These are phyloP conservation scores for Psettodes erumei DNA, from an alignment of 2,113 vertebrate genomes.

Conservation along the genomic window DNA sequence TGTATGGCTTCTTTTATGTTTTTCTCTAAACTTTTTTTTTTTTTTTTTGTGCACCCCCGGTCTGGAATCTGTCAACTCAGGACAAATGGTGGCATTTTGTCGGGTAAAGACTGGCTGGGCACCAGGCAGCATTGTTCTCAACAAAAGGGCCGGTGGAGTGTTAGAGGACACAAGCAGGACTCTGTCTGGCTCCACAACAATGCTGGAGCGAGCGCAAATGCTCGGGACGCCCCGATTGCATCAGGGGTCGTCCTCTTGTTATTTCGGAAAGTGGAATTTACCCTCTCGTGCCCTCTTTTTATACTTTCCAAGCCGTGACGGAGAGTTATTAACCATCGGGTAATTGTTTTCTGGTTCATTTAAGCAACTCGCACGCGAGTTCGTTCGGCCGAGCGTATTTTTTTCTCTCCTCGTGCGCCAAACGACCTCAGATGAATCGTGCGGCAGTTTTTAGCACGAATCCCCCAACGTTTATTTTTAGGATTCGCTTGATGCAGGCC, in stretches of 20 bases:
- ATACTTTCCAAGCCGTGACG: background rate
- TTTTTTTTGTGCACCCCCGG: constrained; percentile 13
- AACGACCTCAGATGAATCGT: constrained; percentile 49
- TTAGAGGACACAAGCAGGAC: constrained; percentile 66
- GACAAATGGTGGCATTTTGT: constrained; percentile 70
- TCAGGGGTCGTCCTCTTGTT: background rate
- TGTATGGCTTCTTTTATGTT: background rate
- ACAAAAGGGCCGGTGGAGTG: constrained; percentile 57
- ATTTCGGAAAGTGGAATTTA: constrained; percentile 1
- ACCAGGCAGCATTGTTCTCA: constrained; percentile 65
- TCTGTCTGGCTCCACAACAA: constrained; percentile 31
- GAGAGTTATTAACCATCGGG: constrained; percentile 31
- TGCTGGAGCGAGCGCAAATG: constrained; percentile 9
- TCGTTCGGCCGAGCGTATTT: too few relatives aligned
- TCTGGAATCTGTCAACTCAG: constrained; percentile 73
- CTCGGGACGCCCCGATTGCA: constrained; percentile 6
- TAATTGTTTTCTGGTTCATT: constrained; percentile 52
- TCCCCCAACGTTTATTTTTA: constrained; percentile 52
- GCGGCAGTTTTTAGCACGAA: constrained; percentile 9
- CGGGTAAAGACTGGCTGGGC: constrained; percentile 42
- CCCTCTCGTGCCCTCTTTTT: constrained; percentile 6
- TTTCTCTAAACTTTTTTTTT: constrained; percentile 1
- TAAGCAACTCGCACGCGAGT: constrained; percentile 24
- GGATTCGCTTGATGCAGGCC: constrained; percentile 42
- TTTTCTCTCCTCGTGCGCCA: constrained; percentile 25